Conservation (phyloP, 2,888 invertebrate genomes). For the Lithodes maja region DNA sequence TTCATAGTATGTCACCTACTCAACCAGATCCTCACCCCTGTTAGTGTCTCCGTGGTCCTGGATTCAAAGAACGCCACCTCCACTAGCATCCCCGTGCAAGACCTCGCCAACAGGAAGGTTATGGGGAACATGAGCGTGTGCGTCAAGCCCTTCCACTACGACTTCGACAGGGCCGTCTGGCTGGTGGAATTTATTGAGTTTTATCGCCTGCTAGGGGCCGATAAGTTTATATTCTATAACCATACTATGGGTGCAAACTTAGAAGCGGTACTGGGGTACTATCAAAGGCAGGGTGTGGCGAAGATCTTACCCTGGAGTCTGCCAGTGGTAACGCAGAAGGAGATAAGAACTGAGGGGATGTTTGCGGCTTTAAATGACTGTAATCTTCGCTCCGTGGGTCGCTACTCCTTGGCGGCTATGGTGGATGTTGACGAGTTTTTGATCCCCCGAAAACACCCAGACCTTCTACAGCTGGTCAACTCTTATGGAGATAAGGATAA, state of each 20-base stretch:
- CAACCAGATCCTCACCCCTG: background rate
- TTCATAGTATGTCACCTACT: slow-evolving; percentile 52
- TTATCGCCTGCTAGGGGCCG: slow-evolving; percentile 76
- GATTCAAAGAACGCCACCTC: background rate
- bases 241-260: slow-evolving; percentile 75
- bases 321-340: slow-evolving; percentile 71
- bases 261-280: slow-evolving; percentile 74
- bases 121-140: slow-evolving; percentile 73
- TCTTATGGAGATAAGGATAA: slow-evolving; percentile 57
- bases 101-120: slow-evolving; percentile 2
- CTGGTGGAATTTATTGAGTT: slow-evolving; percentile 77
- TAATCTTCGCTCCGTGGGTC: slow-evolving; percentile 74
- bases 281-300: slow-evolving; percentile 73
- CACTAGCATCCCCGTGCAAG: slow-evolving; percentile 39
- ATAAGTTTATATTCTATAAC: slow-evolving; percentile 77
- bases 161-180: slow-evolving; percentile 75
- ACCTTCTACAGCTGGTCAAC: slow-evolving; percentile 67
- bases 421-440: slow-evolving; percentile 74
- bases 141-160: slow-evolving; percentile 75
- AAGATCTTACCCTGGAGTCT: slow-evolving; percentile 76
- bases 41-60: background rate
- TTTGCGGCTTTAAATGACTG: slow-evolving; percentile 74
- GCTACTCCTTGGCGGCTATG: slow-evolving; percentile 72
- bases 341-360: slow-evolving; percentile 75
- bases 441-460: slow-evolving; percentile 72